Evolutionary conservation across 2,113 vertebrate species (phyloP), one percentile per base, ranked within the genome.

Genomic region (Trachemys scripta): DNA sequence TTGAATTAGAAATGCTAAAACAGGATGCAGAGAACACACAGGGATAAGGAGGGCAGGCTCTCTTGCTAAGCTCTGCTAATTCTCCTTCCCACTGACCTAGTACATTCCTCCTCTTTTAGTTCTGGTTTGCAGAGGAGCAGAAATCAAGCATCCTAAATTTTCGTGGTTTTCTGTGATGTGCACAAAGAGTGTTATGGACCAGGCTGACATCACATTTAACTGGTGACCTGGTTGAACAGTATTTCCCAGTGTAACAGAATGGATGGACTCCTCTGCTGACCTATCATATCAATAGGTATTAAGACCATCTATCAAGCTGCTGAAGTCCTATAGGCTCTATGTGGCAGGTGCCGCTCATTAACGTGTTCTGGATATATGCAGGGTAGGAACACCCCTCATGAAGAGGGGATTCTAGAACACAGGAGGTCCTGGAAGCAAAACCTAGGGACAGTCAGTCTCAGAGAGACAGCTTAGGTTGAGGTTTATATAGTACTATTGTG

Each of bases 1-100:
- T 90, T 84, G 57, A 94, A 90, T 35, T 8, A 84, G 80, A 92
- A 92, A 72, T 29, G 42, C 7, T 51, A 45, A 25, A 93, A 57
- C 75, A 4, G 12, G 42, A 47, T 25, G 25, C 42, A 25, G 42
- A 65, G 31, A 72, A 10, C 65, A 72, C 17, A 42, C 10, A 8
- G 42, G 13, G 24, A 47, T 24, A 47, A 25, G 42, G 42, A 90
- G 88, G 3, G 3, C 85, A 88, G 38, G 42, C 90, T 79, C 4
- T 89, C 42, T 82, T 49, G 47, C n/a, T 54, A 6, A 47, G 75
- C 6, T 25, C 76, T 87, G 88, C 24, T 85, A 94, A 50, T 20
- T 87, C 59, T 80, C 47, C 42, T 88, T 87, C 80, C 49, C n/a
- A 0, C 0, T 8, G 31, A 50, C 13, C 3, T 4, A 62, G 27